Conservation (phyloP, 2,113 vertebrate species). For the Mustela nigripes region DNA sequence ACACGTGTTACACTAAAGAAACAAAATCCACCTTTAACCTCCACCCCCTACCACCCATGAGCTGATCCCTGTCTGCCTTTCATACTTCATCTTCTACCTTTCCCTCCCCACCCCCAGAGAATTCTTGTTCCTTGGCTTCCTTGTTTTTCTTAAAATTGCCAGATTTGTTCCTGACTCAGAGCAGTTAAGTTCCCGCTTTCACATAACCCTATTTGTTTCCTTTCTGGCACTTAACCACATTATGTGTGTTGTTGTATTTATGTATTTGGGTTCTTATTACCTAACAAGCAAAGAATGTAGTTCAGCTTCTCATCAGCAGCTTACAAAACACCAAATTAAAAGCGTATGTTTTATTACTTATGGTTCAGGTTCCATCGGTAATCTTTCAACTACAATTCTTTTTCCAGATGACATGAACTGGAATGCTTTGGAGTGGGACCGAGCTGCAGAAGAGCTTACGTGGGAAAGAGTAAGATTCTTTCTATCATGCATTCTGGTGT, state of each 20-base stretch:
- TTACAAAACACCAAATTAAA: neutral
- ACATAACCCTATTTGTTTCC: neutral
- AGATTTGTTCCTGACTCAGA: neutral
- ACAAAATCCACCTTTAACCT: neutral
- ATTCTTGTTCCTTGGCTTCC: neutral
- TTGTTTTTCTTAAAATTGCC: neutral
- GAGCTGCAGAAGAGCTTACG: conserved; percentile 97
- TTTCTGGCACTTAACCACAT: neutral
- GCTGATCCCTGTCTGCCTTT: neutral
- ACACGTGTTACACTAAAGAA: neutral
- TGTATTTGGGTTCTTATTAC: neutral
- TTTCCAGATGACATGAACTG: conserved; percentile 97
- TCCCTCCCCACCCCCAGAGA: neutral
- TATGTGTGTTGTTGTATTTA: neutral
- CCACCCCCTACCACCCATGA: neutral
- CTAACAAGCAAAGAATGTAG: neutral
- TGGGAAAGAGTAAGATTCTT: conserved; percentile 92
- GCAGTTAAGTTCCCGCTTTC: neutral
- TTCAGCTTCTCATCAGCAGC: neutral
- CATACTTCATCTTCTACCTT: neutral
- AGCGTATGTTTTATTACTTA: neutral
- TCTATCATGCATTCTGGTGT: neutral
- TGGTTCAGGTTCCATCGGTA: neutral
- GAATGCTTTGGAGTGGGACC: conserved; percentile 98
- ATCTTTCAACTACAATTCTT: conserved; percentile 55